Base-by-base conservation (phyloP, 2,113 vertebrate species). In the Numida meleagris region DNA sequence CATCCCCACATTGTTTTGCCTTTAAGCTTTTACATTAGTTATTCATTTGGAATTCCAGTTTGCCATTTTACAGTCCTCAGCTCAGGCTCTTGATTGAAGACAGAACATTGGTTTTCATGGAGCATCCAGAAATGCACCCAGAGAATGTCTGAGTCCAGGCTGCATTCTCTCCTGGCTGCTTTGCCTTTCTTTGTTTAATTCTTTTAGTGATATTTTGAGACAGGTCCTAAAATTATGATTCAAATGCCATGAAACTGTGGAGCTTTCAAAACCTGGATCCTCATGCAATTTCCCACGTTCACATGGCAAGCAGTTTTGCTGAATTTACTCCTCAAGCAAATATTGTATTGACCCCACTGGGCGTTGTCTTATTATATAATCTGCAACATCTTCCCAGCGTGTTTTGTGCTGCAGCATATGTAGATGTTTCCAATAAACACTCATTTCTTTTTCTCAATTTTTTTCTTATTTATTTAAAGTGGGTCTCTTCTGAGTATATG, bases 21-120 rank as follows among this genome's bases (percentile, higher is more conserved):
- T 90, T 88, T 86, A 72, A 94, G 90, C 81, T 92, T 91, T 87
- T 81, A 70, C 62, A 94, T 89, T 88, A 94, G 90, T 94, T 92
- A 91, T 59, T 96, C 66, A 91, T 82, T 95, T 78, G 74, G 75
- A 92, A 70, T 83, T 96, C 88, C 79, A 94, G 72, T 89, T 92
- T 95, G 86, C 90, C 59, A 82, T 97, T 95, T 93, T 94, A 80
- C 82, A 94, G 82, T 71, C 83, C 43, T 84, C 75, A 83, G 57
- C 62, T 93, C 82, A 95, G 86, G 66, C 81, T 90, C 84, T 94
- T 93, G 93, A 91, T 95, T 95, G 82, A 85, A 97, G 82, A 91
- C 94, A 97, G 91, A 95, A 80, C 33, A 57, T 91, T 53, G 61
- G 87, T 94, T 95, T 94, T 72, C 88, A 50, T 14, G 58, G 86